Evolutionary conservation across 2,797 vertebrate species (phyloP), one percentile per base, ranked within the genome.

Genomic region (Peromyscus attwateri): DNA sequence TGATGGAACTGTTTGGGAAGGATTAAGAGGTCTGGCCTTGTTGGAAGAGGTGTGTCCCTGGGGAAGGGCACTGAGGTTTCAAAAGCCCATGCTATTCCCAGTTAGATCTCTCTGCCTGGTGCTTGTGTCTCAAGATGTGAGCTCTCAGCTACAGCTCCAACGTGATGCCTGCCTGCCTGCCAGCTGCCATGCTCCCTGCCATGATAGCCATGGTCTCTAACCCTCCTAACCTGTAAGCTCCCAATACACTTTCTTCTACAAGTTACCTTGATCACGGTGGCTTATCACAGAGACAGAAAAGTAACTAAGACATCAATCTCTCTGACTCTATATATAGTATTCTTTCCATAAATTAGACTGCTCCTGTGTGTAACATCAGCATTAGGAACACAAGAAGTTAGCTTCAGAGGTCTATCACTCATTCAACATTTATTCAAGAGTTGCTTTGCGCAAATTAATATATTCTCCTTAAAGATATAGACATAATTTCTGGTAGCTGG

Each of bases 301-400:
- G 57, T 62, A 82, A 62, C 23, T 16, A 82, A 83, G 57, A 62
- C 14, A 62, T 25, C 29, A 40, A 37, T 55, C 8, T 82, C 87
- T 81, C 84, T 82, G 27, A 46, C n/a, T 95, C 62, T 87, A 94
- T 34, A 87, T 76, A 68, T 16, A 55, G 64, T 92, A 57, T 80
- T 91, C 37, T 62, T 89, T 92, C 75, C 76, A 83, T 91, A 89
- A 95, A 57, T 75, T 66, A 66, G 83, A 91, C 37, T 83, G n/a
- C 62, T 93, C 10, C 84, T 60, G 73, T 82, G 34, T 94, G 55
- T 89, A 88, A 49, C 21, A 82, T 79, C 55, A 87, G 37, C 62
- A 90, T 70, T 55, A 64, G 94, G 84, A 92, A 88, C 43, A 95
- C 17, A 77, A 85, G 60, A 91, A 89, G 40, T 68, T 43, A 17